Evolutionary conservation across 1,140 invertebrate genomes (phyloP).

Genomic region (Drosophila nigromelanica): DNA sequence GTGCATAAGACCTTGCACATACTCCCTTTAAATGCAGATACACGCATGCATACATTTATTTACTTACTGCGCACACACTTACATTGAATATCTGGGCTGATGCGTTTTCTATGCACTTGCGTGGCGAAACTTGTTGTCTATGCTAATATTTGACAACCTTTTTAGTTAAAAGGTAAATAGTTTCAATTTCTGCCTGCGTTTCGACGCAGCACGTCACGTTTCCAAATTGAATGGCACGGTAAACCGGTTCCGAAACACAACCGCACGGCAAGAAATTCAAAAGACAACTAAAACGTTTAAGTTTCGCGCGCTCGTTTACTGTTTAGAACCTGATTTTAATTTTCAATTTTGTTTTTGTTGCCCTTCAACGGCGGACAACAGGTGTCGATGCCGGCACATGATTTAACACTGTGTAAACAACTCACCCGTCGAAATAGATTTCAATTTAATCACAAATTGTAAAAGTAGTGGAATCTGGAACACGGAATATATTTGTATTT

Average conservation of each 20-base stretch:
- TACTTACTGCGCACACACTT: constrained; percentile 17
- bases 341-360: constrained; percentile 41
- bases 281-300: constrained; percentile 66
- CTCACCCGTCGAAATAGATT: not conserved
- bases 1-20: constrained; percentile 45
- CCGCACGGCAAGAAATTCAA: constrained; percentile 74
- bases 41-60: not conserved
- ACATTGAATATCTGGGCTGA: not conserved
- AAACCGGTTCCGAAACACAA: constrained; percentile 74
- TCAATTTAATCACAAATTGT: not conserved
- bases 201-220: constrained; percentile 43
- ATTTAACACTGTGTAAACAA: constrained; percentile 1
- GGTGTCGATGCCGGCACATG: constrained; percentile 41
- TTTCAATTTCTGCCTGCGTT: constrained; percentile 25
- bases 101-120: constrained; percentile 57
- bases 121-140: constrained; percentile 26
- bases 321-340: constrained; percentile 62
- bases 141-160: constrained; percentile 63
- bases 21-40: not conserved
- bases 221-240: constrained; percentile 38
- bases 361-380: constrained; percentile 33
- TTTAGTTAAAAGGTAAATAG: constrained; percentile 56
- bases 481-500: constrained; percentile 1
- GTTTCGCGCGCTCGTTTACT: constrained; percentile 55
- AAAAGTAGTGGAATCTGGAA: not conserved